Conservation (phyloP, 2,797 vertebrate species). For the Tragopan temminckii region DNA sequence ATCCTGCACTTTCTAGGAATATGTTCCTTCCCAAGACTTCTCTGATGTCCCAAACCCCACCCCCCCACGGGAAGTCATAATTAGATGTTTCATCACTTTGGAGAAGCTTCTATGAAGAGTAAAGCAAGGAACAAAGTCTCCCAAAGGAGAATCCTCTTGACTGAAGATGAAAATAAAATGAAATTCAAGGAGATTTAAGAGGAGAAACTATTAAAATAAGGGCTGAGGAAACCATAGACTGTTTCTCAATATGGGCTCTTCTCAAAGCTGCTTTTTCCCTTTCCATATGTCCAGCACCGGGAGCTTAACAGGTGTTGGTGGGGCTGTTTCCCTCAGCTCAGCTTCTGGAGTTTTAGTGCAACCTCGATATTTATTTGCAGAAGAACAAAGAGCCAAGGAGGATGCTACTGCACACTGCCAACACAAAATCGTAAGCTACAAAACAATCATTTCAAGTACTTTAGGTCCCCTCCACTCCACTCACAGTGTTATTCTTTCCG, state of each 20-base stretch:
- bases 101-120: neutral
- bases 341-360: neutral
- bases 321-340: neutral
- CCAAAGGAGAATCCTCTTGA: neutral
- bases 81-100: neutral
- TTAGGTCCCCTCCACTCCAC: fast-evolving
- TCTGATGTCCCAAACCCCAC: neutral
- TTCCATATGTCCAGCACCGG: neutral
- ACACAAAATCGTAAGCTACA: fast-evolving
- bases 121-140: neutral
- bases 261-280: neutral
- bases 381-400: neutral
- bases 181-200: neutral
- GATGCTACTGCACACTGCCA: neutral
- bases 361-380: neutral
- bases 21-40: neutral
- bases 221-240: neutral
- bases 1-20: neutral
- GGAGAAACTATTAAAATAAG: neutral
- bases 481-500: neutral
- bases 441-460: neutral
- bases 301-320: neutral
- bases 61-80: neutral
- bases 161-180: neutral
- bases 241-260: neutral